Evolutionary conservation across 2,888 invertebrate genomes (phyloP).

Genomic region (Dryococelus australis): DNA sequence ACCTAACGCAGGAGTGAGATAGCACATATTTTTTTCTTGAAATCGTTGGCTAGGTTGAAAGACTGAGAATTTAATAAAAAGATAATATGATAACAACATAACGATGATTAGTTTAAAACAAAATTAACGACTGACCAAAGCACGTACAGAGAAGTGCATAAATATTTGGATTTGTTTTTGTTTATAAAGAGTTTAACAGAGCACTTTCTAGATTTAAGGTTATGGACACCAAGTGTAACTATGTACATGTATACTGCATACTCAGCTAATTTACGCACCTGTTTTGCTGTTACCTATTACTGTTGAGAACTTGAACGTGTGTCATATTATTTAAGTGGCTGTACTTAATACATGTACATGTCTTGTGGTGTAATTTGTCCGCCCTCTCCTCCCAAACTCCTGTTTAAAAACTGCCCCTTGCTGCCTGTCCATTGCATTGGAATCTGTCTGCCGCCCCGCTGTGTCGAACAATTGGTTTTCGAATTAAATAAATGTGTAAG

Average conservation of each 20-base stretch:
- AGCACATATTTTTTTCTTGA: background rate
- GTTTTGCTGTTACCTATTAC: background rate
- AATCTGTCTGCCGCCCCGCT: background rate
- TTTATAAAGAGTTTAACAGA: background rate
- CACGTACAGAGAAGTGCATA: background rate
- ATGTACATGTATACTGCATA: background rate
- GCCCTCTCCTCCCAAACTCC: background rate
- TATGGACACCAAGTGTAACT: background rate
- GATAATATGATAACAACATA: background rate
- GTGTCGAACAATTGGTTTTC: background rate
- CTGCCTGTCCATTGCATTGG: background rate
- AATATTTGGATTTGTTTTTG: slow-evolving; percentile 4
- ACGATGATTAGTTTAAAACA: background rate
- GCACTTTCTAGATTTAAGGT: background rate
- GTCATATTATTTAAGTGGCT: background rate
- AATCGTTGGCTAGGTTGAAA: background rate
- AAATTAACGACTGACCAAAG: background rate
- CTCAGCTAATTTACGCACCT: background rate
- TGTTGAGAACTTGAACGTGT: background rate
- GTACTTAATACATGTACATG: background rate
- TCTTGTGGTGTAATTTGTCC: background rate
- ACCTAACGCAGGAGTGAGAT: background rate
- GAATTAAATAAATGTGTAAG: background rate
- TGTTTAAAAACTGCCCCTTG: background rate
- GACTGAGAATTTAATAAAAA: background rate